Evolutionary conservation across 2,113 vertebrate species (phyloP).

Genomic region (Zosterops pallidus): DNA sequence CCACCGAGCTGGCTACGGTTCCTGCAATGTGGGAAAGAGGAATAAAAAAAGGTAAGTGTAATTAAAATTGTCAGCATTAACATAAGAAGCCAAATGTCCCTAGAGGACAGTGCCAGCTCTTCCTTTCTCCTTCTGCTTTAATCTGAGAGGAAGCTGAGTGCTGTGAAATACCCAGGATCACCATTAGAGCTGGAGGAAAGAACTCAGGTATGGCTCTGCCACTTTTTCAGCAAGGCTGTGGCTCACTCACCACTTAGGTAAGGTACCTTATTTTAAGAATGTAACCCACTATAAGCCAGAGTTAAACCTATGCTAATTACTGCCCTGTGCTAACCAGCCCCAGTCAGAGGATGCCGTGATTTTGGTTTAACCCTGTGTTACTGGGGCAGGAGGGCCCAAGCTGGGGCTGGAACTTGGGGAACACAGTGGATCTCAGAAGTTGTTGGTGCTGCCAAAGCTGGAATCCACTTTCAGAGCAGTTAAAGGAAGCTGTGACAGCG

Average conservation of each 20-base stretch:
- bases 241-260: not conserved
- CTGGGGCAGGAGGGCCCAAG: not conserved
- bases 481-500: not conserved
- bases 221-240: not conserved
- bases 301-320: accelerated
- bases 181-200: not conserved
- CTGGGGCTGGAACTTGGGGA: not conserved
- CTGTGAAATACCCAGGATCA: not conserved
- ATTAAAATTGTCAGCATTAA: not conserved
- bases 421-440: not conserved
- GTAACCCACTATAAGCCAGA: not conserved
- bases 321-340: not conserved
- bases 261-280: not conserved
- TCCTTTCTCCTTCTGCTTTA: not conserved
- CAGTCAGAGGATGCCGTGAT: not conserved
- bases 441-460: not conserved
- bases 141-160: not conserved
- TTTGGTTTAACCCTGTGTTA: not conserved
- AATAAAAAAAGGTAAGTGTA: not conserved
- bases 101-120: not conserved
- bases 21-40: not conserved
- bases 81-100: not conserved
- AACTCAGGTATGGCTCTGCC: not conserved
- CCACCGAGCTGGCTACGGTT: accelerated
- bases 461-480: not conserved